Evolutionary conservation across 1,140 invertebrate genomes (phyloP).

Genomic region (Orius insidiosus): DNA sequence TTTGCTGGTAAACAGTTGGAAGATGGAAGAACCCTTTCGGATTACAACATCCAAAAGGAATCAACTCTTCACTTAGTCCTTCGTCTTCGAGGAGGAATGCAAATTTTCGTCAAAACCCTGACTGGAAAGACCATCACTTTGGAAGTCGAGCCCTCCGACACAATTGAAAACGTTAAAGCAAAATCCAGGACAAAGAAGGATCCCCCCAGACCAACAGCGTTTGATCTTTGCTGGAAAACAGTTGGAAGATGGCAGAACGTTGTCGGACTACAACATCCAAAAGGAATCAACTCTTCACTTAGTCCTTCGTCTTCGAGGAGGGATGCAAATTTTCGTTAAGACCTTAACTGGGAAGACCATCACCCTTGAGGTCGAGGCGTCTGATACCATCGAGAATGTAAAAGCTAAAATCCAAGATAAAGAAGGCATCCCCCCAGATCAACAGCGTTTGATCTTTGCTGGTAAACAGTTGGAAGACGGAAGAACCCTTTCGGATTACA

Average conservation of each 20-base stretch:
- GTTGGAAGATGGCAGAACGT: slow-evolving; percentile 54
- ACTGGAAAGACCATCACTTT: too few species aligned
- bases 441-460: slow-evolving; percentile 38
- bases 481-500: slow-evolving; percentile 55
- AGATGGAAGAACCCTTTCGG: slow-evolving; percentile 42
- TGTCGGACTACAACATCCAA: slow-evolving; percentile 59
- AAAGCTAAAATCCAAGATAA: slow-evolving; percentile 87
- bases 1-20: slow-evolving; percentile 44
- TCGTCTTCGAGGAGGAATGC: slow-evolving; percentile 41
- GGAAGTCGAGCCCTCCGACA: too few species aligned
- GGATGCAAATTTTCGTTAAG: slow-evolving; percentile 92
- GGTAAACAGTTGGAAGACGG: slow-evolving; percentile 73
- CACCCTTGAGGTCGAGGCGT: slow-evolving; percentile 80
- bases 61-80: slow-evolving; percentile 62
- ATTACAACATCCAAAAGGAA: slow-evolving; percentile 69
- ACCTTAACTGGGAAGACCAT: slow-evolving; percentile 89
- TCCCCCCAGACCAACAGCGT: too few species aligned
- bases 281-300: slow-evolving; percentile 65
- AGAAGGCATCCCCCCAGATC: slow-evolving; percentile 52
- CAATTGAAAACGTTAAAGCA: too few species aligned
- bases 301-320: slow-evolving; percentile 45
- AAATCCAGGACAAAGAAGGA: too few species aligned
- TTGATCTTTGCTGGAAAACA: slow-evolving; percentile 65
- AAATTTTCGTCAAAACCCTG: too few species aligned
- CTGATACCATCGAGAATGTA: slow-evolving; percentile 87